A percentile compares a stretch with the other conserved stretches of the same genome.
Conservation (phyloP, 2,888 invertebrate genomes). For the Torymus auratus region DNA sequence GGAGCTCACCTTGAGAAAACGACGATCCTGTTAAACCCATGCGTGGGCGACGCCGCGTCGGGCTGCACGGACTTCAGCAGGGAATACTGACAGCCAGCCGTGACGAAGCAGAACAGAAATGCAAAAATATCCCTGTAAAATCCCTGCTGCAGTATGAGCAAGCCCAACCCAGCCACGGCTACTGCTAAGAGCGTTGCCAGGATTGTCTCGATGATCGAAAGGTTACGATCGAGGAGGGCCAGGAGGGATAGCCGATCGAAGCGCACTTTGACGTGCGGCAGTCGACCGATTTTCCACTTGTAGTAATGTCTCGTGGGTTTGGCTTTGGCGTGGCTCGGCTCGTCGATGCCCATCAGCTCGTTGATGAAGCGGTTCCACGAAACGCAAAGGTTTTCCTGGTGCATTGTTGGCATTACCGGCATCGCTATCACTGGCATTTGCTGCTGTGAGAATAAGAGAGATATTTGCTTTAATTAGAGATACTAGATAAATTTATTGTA, state of each 20-base stretch:
- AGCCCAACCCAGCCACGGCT: conserved; percentile 90
- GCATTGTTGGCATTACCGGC: conserved; percentile 77
- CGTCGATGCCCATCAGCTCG: conserved; percentile 78
- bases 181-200: conserved; percentile 90
- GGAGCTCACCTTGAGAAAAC: conserved; percentile 83
- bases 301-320: conserved; percentile 82
- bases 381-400: conserved; percentile 75
- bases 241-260: conserved; percentile 95
- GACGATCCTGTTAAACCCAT: conserved; percentile 96
- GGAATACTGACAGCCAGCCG: conserved; percentile 98
- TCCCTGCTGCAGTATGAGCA: conserved; percentile 87
- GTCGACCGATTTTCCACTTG: conserved; percentile 81
- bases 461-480: too few species aligned
- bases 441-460: background rate
- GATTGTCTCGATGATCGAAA: conserved; percentile 88
- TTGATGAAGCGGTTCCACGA: conserved; percentile 79
- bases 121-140: conserved; percentile 95
- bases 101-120: conserved; percentile 97
- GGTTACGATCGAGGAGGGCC: conserved; percentile 94
- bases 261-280: conserved; percentile 85
- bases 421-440: conserved; percentile 48
- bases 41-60: conserved; percentile 98
- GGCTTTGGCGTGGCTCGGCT: conserved; percentile 79
- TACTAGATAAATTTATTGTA: too few species aligned
- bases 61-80: conserved; percentile 98